Conservation (phyloP, 2,888 invertebrate genomes). For the Lasioglossum pauxillum region DNA sequence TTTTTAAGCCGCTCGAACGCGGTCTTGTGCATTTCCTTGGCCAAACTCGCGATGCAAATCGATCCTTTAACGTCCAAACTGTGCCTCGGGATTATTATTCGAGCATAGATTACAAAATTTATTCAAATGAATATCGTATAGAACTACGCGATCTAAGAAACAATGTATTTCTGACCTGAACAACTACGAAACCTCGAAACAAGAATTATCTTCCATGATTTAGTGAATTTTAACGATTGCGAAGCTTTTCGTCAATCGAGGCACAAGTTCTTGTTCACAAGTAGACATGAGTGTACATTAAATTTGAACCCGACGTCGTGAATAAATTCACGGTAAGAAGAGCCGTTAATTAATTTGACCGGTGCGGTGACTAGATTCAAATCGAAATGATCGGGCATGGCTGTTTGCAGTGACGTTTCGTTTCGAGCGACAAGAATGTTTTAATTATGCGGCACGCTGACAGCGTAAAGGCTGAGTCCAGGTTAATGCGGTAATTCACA, state of each 20-base stretch:
- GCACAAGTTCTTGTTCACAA: neutral
- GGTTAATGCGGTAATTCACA: slow-evolving; percentile 82
- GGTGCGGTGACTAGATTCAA: slow-evolving; percentile 63
- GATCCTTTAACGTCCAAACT: neutral
- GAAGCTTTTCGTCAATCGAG: neutral
- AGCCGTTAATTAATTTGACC: slow-evolving; percentile 68
- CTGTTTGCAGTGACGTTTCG: slow-evolving; percentile 68
- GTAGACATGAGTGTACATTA: neutral
- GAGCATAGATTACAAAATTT: neutral
- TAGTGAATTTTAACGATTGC: neutral
- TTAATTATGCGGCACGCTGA: slow-evolving; percentile 75
- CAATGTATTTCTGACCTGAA: no score
- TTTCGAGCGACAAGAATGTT: slow-evolving; percentile 76
- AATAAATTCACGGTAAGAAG: slow-evolving; percentile 40
- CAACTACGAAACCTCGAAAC: no score
- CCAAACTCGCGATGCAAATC: neutral
- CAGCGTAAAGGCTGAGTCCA: slow-evolving; percentile 67
- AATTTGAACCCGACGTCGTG: neutral
- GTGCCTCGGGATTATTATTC: neutral
- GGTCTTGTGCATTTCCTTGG: neutral
- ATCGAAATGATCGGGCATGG: slow-evolving; percentile 73
- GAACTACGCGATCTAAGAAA: neutral
- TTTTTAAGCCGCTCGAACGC: slow-evolving; percentile 29
- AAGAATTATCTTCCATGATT: neutral
- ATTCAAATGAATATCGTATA: neutral